Evolutionary conservation across 1,140 invertebrate genomes (phyloP).

Genomic region (Hylaeus anthracinus): DNA sequence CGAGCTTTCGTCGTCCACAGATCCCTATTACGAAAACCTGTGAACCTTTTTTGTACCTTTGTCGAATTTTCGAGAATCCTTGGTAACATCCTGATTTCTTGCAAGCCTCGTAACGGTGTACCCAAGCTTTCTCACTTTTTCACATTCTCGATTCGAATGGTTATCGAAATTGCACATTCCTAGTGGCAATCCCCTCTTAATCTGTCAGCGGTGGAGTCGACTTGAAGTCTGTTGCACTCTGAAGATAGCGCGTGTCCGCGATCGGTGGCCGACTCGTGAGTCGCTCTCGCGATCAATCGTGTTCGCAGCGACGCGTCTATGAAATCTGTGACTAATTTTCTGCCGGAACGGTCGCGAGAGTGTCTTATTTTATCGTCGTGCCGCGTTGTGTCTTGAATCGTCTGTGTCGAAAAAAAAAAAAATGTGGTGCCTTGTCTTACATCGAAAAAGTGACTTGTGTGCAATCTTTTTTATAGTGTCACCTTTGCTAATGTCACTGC

Average conservation of each 20-base stretch:
- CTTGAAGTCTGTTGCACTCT: conserved; percentile 39
- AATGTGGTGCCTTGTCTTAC: no score
- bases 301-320: conserved; percentile 14
- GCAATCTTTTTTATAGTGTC: neutral
- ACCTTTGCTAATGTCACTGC: neutral
- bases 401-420: neutral
- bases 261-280: conserved; percentile 16
- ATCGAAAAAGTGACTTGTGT: neutral
- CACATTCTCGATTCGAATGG: no score
- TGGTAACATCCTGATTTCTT: no score
- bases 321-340: conserved; percentile 17
- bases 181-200: conserved; percentile 22
- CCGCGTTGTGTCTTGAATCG: neutral
- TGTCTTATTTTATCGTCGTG: conserved; percentile 7
- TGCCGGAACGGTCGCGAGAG: neutral
- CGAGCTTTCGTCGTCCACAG: neutral
- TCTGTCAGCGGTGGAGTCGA: conserved; percentile 21
- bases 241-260: conserved; percentile 17
- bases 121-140: no score
- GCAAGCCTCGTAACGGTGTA: no score
- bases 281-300: conserved; percentile 36
- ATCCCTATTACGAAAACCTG: no score
- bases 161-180: no score
- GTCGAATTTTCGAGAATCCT: no score
- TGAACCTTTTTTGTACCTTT: no score